phyloP scores from a whole-genome alignment of 2,888 invertebrate genomes.

The Ditula angustiorana region DNA sequence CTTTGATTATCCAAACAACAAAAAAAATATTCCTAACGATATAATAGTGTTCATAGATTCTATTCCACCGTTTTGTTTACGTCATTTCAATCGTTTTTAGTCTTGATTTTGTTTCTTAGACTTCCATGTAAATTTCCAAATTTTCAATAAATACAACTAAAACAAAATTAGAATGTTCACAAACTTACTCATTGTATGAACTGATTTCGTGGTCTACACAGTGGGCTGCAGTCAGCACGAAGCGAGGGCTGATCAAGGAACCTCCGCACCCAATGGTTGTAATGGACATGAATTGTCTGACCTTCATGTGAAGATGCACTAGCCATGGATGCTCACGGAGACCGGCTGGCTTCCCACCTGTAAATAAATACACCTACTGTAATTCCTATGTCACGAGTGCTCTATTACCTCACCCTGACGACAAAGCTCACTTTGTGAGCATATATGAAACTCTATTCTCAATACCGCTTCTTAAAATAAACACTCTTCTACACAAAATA shows the following conservation, averaged over 20 bases:
- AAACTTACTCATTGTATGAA: conserved; percentile 25
- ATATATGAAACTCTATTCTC: too few relatives aligned
- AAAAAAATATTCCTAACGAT: too few relatives aligned
- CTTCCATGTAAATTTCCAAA: not conserved
- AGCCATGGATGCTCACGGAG: conserved; percentile 31
- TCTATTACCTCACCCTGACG: too few relatives aligned
- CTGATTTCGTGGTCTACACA: conserved; percentile 5
- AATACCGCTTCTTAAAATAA: too few relatives aligned
- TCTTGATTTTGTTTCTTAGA: too few relatives aligned
- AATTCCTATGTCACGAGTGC: too few relatives aligned
- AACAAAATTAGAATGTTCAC: not conserved
- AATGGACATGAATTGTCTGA: not conserved
- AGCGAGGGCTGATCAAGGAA: conserved; percentile 25
- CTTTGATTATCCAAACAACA: too few relatives aligned
- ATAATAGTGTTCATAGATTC: too few relatives aligned
- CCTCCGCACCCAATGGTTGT: conserved; percentile 15
- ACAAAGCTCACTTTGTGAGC: too few relatives aligned
- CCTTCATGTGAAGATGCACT: conserved; percentile 10
- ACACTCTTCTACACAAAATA: too few relatives aligned
- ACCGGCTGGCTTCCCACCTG: conserved; percentile 21
- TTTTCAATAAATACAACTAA: not conserved
- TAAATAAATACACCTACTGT: conserved; percentile 9
- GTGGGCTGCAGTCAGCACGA: conserved; percentile 31
- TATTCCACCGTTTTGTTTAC: too few relatives aligned
- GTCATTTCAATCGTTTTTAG: too few relatives aligned